Conservation (phyloP, 1,140 invertebrate species). For the Magallana ariakensis region DNA sequence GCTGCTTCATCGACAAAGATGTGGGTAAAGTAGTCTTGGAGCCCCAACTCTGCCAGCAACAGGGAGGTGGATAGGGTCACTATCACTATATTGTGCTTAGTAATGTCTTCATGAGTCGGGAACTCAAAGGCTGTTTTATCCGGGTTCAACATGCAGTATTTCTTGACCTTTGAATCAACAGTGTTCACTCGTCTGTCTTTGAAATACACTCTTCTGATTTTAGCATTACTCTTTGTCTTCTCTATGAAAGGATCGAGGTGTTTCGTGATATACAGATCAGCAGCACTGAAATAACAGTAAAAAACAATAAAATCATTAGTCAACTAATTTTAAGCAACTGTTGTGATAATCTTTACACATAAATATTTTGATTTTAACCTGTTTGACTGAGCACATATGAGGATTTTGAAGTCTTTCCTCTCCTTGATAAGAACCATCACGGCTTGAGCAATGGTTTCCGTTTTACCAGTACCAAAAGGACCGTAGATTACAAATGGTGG, state of each 20-base stretch:
- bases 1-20: conserved; percentile 77
- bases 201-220: conserved; percentile 86
- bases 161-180: conserved; percentile 84
- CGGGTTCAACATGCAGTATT: conserved; percentile 87
- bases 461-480: conserved; percentile 94
- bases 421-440: conserved; percentile 85
- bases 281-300: conserved; percentile 80
- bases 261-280: conserved; percentile 86
- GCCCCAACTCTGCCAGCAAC: conserved; percentile 59
- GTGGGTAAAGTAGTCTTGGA: conserved; percentile 73
- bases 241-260: conserved; percentile 83
- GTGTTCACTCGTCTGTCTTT: conserved; percentile 87
- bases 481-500: conserved; percentile 91
- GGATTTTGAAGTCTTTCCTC: conserved; percentile 84
- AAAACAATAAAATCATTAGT: neutral
- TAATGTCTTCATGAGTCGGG: conserved; percentile 86
- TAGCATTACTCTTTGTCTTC: conserved; percentile 45
- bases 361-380: conserved; percentile 79
- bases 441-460: conserved; percentile 90
- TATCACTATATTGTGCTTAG: conserved; percentile 87
- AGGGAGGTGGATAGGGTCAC: conserved; percentile 89
- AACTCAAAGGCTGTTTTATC: conserved; percentile 82
- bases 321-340: neutral
- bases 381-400: conserved; percentile 94
- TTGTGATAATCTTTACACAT: neutral